phyloP scores from a whole-genome alignment of 1,140 invertebrate species.

The Fopius arisanus region DNA sequence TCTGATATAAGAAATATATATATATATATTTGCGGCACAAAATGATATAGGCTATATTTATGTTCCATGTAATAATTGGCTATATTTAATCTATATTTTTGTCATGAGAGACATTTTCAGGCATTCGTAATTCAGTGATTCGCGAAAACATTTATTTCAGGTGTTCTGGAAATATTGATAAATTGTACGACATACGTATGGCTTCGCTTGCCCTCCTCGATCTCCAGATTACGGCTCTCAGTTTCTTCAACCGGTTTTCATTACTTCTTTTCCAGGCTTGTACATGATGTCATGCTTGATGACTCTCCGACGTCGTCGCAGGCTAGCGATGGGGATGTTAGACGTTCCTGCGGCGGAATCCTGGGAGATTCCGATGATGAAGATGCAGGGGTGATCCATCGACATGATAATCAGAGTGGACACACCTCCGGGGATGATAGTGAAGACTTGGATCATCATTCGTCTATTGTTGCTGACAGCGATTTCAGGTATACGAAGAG shows the following conservation, averaged over 20 bases:
- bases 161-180: neutral
- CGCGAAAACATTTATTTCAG: neutral
- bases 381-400: constrained; percentile 54
- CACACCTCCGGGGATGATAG: constrained; percentile 58
- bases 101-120: no score
- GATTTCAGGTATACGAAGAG: constrained; percentile 55
- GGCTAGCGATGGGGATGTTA: constrained; percentile 67
- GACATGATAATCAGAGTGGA: constrained; percentile 52
- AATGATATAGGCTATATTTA: no score
- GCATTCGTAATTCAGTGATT: no score
- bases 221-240: neutral
- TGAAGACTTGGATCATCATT: constrained; percentile 58
- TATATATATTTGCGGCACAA: no score
- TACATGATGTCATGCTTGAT: constrained; percentile 79
- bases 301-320: constrained; percentile 80
- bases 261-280: constrained; percentile 67
- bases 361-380: constrained; percentile 54
- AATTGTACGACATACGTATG: neutral
- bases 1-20: no score
- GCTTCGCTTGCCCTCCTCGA: neutral
- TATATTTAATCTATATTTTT: no score
- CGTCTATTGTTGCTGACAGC: constrained; percentile 59
- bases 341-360: constrained; percentile 44
- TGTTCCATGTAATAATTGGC: no score
- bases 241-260: neutral